phyloP scores from a whole-genome alignment of 2,888 invertebrate genomes.

The Leucania comma region DNA sequence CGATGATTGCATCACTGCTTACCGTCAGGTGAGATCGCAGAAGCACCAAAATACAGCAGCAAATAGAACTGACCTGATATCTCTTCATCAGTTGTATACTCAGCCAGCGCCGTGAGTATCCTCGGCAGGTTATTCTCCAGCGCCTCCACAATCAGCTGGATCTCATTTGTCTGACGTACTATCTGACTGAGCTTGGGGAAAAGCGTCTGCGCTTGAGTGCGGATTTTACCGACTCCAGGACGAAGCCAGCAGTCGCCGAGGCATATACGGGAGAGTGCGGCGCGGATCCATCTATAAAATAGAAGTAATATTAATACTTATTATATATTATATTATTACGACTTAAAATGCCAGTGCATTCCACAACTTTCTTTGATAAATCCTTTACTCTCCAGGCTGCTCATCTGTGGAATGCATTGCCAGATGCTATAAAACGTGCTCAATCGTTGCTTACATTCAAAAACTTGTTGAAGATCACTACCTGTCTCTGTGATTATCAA shows the following conservation, averaged over 20 bases:
- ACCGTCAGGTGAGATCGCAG: no score
- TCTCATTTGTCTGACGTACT: conserved; percentile 79
- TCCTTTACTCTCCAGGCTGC: no score
- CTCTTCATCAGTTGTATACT: conserved; percentile 88
- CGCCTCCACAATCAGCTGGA: conserved; percentile 83
- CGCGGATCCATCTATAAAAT: conserved; percentile 86
- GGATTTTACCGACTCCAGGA: conserved; percentile 86
- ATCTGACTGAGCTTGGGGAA: conserved; percentile 86
- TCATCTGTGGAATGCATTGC: no score
- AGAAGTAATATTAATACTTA: not conserved
- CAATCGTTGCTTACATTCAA: no score
- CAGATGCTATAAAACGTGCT: no score
- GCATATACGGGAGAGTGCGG: conserved; percentile 84
- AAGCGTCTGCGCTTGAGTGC: conserved; percentile 85
- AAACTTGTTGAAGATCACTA: no score
- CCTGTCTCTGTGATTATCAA: no score
- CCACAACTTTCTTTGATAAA: no score
- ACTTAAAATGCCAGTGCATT: no score
- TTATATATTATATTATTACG: no score
- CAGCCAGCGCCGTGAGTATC: conserved; percentile 82
- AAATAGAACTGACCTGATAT: conserved; percentile 82
- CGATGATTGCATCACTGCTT: no score
- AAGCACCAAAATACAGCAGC: no score
- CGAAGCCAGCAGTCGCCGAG: conserved; percentile 87
- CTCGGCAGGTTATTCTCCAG: conserved; percentile 85